Base-by-base conservation (phyloP, 2,113 vertebrate species). In the Chaenogobius annularis region DNA sequence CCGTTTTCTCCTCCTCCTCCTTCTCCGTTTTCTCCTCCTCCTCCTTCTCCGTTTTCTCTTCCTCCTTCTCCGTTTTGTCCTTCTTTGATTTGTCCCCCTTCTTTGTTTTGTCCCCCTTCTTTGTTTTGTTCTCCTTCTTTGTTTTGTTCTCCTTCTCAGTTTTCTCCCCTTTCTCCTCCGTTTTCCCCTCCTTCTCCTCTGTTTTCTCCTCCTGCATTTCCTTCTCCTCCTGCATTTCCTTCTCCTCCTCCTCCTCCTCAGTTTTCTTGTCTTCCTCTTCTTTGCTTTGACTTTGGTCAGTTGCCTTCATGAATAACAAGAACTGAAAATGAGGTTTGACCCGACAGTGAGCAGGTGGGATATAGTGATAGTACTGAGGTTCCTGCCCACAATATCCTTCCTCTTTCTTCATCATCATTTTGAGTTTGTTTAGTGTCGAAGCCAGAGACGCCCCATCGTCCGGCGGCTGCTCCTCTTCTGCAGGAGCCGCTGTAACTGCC, bases 261-360 rank as follows among this genome's bases (percentile, higher is more conserved):
- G 17, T 26, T 35, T 88, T 92, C 3, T 93, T 94, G 1, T 87
- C 93, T 4, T 93, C 94, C 1, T 89, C 92, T 0, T 2, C 91
- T 82, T 88, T 94, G 80, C 26, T 88, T 10, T 76, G 87, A 48
- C 90, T 94, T 88, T 98, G 96, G 46, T 99, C 96, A 0, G 95
- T 94, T 26, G 98, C 95, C 89, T 96, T 96, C 97, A 99, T 99
- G 73, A 99, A 99, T 14, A 99, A 92, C 68, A 99, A 88, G 81
- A 99, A 99, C 85, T 98, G 97, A 70, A 99, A 99, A 74, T 97
- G 95, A 6, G 98, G 98, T 68, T 99, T 99, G 1, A 99, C 97
- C 69, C 96, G 95, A 83, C 98, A 99, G 77, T 99, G 97, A 35
- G 96, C 95, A 5, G 98, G 98, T 26, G 98, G 98, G 65, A 97